These are phyloP conservation scores for Phoxinus phoxinus DNA, from an alignment of 2,113 vertebrate species.

Conservation along the genomic window DNA sequence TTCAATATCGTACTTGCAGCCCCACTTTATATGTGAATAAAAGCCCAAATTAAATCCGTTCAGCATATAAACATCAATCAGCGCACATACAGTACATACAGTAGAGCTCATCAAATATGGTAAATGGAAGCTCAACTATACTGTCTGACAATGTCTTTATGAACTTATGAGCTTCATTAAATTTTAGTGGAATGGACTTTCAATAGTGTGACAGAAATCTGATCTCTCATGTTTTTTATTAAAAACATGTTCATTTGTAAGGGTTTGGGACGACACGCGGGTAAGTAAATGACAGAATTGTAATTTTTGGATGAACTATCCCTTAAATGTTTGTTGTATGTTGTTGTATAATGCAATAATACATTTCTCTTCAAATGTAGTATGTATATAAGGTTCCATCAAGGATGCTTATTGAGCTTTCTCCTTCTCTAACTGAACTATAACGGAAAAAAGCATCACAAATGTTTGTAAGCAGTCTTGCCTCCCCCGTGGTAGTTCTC, in stretches of 20 bases:
- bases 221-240: background rate
- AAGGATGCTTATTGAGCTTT: background rate
- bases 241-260: background rate
- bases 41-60: background rate
- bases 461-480: constrained; percentile 57
- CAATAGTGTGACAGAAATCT: background rate
- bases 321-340: background rate
- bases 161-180: background rate
- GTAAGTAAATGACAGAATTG: background rate
- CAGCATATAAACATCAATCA: background rate
- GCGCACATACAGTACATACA: background rate
- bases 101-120: background rate
- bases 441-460: background rate
- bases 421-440: constrained; percentile 1
- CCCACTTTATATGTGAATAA: background rate
- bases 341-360: constrained; percentile 12
- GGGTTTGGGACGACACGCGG: background rate
- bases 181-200: background rate
- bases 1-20: background rate
- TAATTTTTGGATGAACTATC: background rate
- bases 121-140: background rate
- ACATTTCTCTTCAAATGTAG: background rate
- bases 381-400: background rate
- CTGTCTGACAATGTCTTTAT: background rate
- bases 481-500: constrained; percentile 92